phyloP scores from a whole-genome alignment of 2,797 vertebrate species.

The Anguilla anguilla region DNA sequence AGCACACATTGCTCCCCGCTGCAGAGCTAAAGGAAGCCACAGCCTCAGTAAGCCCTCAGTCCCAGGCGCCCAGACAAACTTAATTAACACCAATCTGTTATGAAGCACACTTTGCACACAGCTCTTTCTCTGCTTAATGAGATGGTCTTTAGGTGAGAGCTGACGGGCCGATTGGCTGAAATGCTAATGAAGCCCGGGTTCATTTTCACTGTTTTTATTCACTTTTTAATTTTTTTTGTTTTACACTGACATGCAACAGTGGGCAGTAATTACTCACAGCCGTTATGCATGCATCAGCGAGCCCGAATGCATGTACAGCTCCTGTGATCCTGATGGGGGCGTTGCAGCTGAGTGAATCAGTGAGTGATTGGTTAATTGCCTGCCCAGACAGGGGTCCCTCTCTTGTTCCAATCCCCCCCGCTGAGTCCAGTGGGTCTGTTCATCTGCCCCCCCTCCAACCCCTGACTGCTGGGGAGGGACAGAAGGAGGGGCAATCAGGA shows the following conservation, averaged over 20 bases:
- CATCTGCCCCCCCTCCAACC: background rate
- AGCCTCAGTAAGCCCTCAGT: background rate
- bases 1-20: too few species aligned
- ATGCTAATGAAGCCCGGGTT: background rate
- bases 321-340: background rate
- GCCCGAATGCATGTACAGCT: background rate
- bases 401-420: background rate
- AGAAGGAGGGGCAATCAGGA: too few species aligned
- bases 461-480: background rate
- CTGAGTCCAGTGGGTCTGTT: background rate
- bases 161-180: background rate
- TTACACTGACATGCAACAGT: background rate
- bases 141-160: background rate
- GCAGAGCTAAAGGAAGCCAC: background rate
- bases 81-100: constrained; percentile 21
- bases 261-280: background rate
- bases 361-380: background rate
- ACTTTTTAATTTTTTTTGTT: background rate
- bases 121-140: background rate
- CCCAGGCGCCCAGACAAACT: background rate
- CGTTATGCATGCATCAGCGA: background rate
- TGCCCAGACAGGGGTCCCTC: background rate
- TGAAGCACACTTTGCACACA: constrained; percentile 4
- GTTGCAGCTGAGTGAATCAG: background rate
- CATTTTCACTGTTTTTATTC: background rate